These are phyloP conservation scores for Chloropsis cyanopogon DNA, from an alignment of 2,113 vertebrate species.

Conservation along the genomic window DNA sequence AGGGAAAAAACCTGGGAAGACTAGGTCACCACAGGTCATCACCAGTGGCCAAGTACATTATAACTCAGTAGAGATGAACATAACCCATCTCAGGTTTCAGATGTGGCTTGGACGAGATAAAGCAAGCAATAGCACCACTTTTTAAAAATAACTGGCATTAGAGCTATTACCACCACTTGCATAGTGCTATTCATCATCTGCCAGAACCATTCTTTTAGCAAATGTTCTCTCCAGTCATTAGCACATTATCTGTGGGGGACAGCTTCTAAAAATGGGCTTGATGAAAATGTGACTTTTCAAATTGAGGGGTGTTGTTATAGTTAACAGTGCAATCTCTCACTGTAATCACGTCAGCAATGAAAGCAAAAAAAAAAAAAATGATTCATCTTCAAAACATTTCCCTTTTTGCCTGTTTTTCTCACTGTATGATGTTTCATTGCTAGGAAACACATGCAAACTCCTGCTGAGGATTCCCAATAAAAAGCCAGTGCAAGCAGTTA, in stretches of 20 bases:
- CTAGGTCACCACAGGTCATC: not conserved
- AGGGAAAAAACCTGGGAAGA: not conserved
- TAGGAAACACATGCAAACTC: constrained; percentile 28
- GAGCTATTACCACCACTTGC: not conserved
- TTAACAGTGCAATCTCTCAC: not conserved
- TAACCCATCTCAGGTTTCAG: not conserved
- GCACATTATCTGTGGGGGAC: constrained; percentile 13
- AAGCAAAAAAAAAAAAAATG: not conserved
- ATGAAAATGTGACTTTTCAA: constrained; percentile 43
- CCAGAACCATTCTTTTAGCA: constrained; percentile 1
- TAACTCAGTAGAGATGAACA: not conserved
- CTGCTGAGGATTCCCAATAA: constrained; percentile 38
- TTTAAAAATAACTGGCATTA: constrained; percentile 14
- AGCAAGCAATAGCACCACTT: not conserved
- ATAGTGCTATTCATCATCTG: constrained; percentile 6
- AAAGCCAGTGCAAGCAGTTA: not conserved
- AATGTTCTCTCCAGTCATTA: constrained; percentile 36
- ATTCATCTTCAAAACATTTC: constrained; percentile 41
- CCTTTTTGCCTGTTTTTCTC: constrained; percentile 36
- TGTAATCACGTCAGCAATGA: not conserved
- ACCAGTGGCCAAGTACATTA: not conserved
- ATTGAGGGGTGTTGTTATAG: not conserved
- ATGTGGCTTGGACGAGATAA: not conserved
- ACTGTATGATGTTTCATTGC: constrained; percentile 10
- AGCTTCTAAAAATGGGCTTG: constrained; percentile 15